A percentile compares a stretch with the other conserved stretches of the same genome.
phyloP scores from a whole-genome alignment of 2,113 vertebrate species.

The Onychostruthus taczanowskii region DNA sequence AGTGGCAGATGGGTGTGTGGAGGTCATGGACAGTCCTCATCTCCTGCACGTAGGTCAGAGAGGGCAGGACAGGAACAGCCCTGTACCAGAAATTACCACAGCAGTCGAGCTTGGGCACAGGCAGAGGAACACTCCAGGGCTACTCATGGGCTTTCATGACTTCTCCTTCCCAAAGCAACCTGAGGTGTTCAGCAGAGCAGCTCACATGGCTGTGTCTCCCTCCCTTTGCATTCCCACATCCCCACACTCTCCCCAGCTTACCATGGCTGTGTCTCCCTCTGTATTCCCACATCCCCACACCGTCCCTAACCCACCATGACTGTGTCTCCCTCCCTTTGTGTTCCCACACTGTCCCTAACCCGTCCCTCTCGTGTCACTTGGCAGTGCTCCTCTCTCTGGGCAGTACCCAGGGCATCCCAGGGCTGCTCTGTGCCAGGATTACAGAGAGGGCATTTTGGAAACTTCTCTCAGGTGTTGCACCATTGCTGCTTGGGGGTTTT shows the following conservation, averaged over 20 bases:
- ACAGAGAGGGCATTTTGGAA: neutral
- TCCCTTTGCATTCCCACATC: accelerated
- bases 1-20: neutral
- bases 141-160: accelerated
- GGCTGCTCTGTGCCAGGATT: accelerated
- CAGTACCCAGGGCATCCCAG: neutral
- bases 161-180: neutral
- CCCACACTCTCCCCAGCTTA: accelerated
- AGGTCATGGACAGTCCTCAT: accelerated
- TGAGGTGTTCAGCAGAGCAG: accelerated
- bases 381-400: neutral
- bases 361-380: accelerated
- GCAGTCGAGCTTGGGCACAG: accelerated
- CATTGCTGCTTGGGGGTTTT: accelerated
- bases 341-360: accelerated
- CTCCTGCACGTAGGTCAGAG: accelerated
- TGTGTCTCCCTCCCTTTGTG: accelerated
- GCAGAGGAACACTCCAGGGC: neutral
- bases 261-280: too few species aligned
- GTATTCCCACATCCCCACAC: accelerated
- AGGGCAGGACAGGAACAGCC: neutral
- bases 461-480: neutral
- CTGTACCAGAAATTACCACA: neutral
- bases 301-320: accelerated
- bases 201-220: accelerated